Percentiles rank a stretch among this genome's conserved stretches.
Conservation (phyloP, 2,797 vertebrate genomes). For the Coregonus sp. region DNA sequence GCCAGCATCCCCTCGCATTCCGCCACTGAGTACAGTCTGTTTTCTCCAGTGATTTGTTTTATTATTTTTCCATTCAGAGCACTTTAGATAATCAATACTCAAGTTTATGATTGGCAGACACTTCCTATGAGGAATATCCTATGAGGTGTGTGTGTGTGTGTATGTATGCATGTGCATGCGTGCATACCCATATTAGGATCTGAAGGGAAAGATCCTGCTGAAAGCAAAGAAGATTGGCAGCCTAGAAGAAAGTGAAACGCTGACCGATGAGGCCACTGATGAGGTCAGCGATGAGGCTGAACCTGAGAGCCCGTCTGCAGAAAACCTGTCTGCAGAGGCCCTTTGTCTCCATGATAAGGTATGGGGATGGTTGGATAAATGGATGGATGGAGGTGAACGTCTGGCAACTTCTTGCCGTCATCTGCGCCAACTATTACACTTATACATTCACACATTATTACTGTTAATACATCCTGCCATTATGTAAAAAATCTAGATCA, state of each 20-base stretch:
- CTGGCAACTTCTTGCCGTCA: no score
- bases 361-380: neutral
- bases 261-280: slow-evolving; percentile 56
- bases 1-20: no score
- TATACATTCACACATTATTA: neutral
- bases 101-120: slow-evolving; percentile 42
- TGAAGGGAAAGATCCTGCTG: slow-evolving; percentile 86
- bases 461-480: neutral
- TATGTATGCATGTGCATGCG: slow-evolving; percentile 1
- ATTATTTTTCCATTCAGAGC: slow-evolving; percentile 50
- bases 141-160: neutral
- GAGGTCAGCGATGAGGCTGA: slow-evolving; percentile 66
- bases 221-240: slow-evolving; percentile 89
- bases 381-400: no score
- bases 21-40: no score
- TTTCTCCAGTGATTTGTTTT: neutral
- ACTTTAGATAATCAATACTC: slow-evolving; percentile 57
- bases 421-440: no score
- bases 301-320: slow-evolving; percentile 57
- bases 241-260: slow-evolving; percentile 61
- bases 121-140: slow-evolving; percentile 14
- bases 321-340: neutral
- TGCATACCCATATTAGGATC: slow-evolving; percentile 70
- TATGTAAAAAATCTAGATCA: neutral
- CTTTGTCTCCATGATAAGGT: neutral